Evolutionary conservation across 2,113 vertebrate genomes (phyloP), one percentile per base, ranked within the genome.

Genomic region (Cololabis saira): DNA sequence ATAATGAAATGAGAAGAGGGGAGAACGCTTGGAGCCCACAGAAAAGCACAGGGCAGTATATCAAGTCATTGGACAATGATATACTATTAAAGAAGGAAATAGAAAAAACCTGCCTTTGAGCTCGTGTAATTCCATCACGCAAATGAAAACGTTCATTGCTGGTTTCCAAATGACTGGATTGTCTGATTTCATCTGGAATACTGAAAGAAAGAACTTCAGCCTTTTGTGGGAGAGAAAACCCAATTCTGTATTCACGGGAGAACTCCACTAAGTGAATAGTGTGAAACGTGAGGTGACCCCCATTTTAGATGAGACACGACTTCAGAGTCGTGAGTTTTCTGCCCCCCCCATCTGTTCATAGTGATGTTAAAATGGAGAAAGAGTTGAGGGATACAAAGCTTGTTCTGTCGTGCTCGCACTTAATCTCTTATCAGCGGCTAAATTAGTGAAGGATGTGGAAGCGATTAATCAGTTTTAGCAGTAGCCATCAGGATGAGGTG

Each of bases 31-130:
- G 2, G 78, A 67, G 67, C 47, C 68, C 40, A 37, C 14, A 44
- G 67, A 66, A 41, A 56, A 68, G 22, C 78, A 75, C 62, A 44
- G 48, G 62, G 67, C 72, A 44, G 63, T 41, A 79, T 73, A 73
- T 74, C 61, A 15, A 71, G 66, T 71, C 77, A 77, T 85, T 70
- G 82, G 67, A 84, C 63, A 77, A 79, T 81, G 62, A 84, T 78
- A 79, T 27, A 55, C 55, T 71, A 80, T 83, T 81, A 73, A 73
- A 60, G 61, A 43, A 40, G 61, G 61, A 76, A 80, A 80, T 74
- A 64, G 79, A 78, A 76, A 74, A 70, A 12, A 4, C 60, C 54
- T 59, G 42, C 71, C 59, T 77, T 70, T 83, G 56, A 63, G n/a
- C 18, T 61, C 60, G 10, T 30, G 61, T 87, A 78, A 83, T 80